Percentiles rank a stretch among this genome's conserved stretches.
Evolutionary conservation across 2,888 invertebrate species (phyloP).

Genomic region (Meteorus cinctellus): DNA sequence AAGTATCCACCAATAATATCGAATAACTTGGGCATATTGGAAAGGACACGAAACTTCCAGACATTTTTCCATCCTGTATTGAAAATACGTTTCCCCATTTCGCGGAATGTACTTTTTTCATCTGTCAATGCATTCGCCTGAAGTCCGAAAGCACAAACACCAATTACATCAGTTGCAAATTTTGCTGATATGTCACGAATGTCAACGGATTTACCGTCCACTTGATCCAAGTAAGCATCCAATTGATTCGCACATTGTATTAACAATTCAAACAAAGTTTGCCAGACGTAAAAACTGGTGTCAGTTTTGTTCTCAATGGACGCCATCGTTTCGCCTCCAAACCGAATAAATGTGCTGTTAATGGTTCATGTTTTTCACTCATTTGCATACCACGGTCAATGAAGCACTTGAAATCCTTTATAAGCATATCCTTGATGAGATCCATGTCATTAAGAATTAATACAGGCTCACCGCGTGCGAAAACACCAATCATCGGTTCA

Average conservation of each 20-base stretch:
- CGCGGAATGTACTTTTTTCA: slow-evolving; percentile 62
- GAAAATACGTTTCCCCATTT: slow-evolving; percentile 62
- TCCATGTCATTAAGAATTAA: slow-evolving; percentile 69
- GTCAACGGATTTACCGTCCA: slow-evolving; percentile 45
- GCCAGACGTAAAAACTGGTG: slow-evolving; percentile 74
- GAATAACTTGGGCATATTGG: slow-evolving; percentile 52
- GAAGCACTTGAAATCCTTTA: slow-evolving; percentile 71
- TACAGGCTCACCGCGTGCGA: slow-evolving; percentile 58
- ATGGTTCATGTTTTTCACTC: slow-evolving; percentile 71
- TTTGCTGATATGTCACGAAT: slow-evolving; percentile 59
- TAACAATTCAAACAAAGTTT: slow-evolving; percentile 75
- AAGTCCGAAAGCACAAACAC: slow-evolving; percentile 69
- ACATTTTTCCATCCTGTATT: slow-evolving; percentile 50
- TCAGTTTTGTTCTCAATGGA: slow-evolving; percentile 72
- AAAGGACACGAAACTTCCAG: slow-evolving; percentile 10
- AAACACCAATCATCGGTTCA: slow-evolving; percentile 68
- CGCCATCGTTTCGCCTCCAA: slow-evolving; percentile 77
- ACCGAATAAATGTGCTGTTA: slow-evolving; percentile 70
- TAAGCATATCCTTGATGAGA: slow-evolving; percentile 67
- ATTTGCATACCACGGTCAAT: slow-evolving; percentile 64
- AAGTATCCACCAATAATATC: slow-evolving; percentile 46
- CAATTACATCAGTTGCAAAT: slow-evolving; percentile 70
- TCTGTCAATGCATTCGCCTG: slow-evolving; percentile 63
- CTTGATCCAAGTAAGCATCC: slow-evolving; percentile 68
- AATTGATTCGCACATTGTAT: slow-evolving; percentile 72